These are phyloP conservation scores for Anoplolepis gracilipes DNA, from an alignment of 1,140 invertebrate genomes.

Conservation along the genomic window DNA sequence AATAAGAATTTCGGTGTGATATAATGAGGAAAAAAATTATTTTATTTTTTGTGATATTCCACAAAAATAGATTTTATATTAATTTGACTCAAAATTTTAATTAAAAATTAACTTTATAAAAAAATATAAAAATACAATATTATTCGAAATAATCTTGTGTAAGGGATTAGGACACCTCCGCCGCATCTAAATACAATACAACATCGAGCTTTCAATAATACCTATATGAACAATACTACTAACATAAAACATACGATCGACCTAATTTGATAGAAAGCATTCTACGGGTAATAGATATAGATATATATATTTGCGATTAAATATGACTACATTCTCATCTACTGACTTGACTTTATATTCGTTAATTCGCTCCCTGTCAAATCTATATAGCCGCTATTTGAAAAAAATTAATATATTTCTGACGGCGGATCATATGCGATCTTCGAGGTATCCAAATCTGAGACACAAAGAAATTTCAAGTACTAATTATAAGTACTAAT, in stretches of 20 bases:
- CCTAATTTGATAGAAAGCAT: slow-evolving; percentile 67
- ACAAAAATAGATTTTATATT: slow-evolving; percentile 5
- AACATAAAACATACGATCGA: slow-evolving; percentile 67
- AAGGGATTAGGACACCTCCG: slow-evolving; percentile 66
- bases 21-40: not conserved
- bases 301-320: slow-evolving; percentile 66
- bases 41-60: not conserved
- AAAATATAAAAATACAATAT: not conserved
- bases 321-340: slow-evolving; percentile 67
- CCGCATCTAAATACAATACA: slow-evolving; percentile 71
- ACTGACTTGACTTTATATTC: slow-evolving; percentile 58
- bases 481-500: not conserved
- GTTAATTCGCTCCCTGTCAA: slow-evolving; percentile 50
- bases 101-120: not conserved
- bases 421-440: slow-evolving; percentile 56
- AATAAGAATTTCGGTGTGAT: not conserved
- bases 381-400: slow-evolving; percentile 65
- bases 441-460: slow-evolving; percentile 67
- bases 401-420: slow-evolving; percentile 50
- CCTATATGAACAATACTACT: slow-evolving; percentile 68
- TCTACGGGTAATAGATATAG: slow-evolving; percentile 66
- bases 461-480: slow-evolving; percentile 35
- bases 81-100: not conserved
- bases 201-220: slow-evolving; percentile 71
- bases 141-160: slow-evolving; percentile 17